These are phyloP conservation scores for Aurelia sp. DNA, from an alignment of 30 jellyfish, hydroid and myxozoan genomes.

Conservation along the genomic window DNA sequence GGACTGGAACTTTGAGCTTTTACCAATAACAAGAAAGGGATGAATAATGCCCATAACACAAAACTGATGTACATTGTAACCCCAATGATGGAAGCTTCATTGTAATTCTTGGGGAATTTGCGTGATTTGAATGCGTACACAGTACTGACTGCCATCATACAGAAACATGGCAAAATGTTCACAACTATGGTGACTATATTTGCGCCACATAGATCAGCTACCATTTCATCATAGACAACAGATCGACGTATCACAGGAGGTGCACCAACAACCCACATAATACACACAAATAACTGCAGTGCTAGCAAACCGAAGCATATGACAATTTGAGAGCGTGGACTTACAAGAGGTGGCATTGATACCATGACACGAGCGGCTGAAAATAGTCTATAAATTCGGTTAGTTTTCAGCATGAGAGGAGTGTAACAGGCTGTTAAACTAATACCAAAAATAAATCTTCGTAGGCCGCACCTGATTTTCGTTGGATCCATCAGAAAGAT, in stretches of 20 bases:
- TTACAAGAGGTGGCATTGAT: slow-evolving; percentile 59
- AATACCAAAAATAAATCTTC: slow-evolving; percentile 75
- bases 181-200: slow-evolving; percentile 22
- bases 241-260: slow-evolving; percentile 64
- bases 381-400: slow-evolving; percentile 82
- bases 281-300: slow-evolving; percentile 63
- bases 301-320: slow-evolving; percentile 77
- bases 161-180: slow-evolving; percentile 42
- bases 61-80: slow-evolving; percentile 56
- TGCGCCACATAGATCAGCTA: slow-evolving; percentile 40
- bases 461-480: slow-evolving; percentile 46
- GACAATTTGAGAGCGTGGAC: slow-evolving; percentile 73
- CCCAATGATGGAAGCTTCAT: slow-evolving; percentile 54
- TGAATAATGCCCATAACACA: slow-evolving; percentile 57
- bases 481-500: slow-evolving; percentile 50
- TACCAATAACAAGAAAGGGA: slow-evolving; percentile 37
- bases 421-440: slow-evolving; percentile 81
- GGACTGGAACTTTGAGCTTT: slow-evolving; percentile 23
- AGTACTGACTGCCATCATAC: slow-evolving; percentile 51
- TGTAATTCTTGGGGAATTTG: slow-evolving; percentile 64
- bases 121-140: slow-evolving; percentile 67
- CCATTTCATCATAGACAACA: slow-evolving; percentile 41
- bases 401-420: slow-evolving; percentile 81
- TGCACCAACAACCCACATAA: slow-evolving; percentile 81
- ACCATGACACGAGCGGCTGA: slow-evolving; percentile 62